Evolutionary conservation across 1,140 invertebrate species (phyloP), one percentile per base, ranked within the genome.

Genomic region (Campoletis sonorensis): DNA sequence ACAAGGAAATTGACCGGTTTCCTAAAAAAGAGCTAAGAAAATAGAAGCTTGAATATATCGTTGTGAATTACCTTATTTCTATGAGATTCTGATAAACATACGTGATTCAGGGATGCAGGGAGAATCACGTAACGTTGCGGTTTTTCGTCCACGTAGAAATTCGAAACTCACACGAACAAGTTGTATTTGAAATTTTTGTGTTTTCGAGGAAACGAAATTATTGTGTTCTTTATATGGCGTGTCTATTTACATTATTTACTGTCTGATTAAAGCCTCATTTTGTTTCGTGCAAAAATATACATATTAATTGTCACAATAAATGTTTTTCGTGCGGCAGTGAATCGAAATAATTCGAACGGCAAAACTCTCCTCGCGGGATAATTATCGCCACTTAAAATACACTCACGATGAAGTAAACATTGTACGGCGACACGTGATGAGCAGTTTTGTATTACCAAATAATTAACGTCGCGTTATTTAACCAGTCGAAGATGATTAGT

Each of bases 391-490:
- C 61, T 23, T 26, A 64, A 64, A 64, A 64, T 64, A 64, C 61
- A 26, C 23, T 64, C 61, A 64, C 61, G 61, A 54, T 1, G 51
- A 21, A 54, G 51, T n/a, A 54, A 21, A 54, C 51, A 54, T 13
- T 45, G 33, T 45, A 79, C 78, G 82, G 18, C 27, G n/a, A 45
- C 51, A 51, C 82, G 54, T 45, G 67, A 58, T 77, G 40, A 81
- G 27, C n/a, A 58, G 58, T 45, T 88, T 84, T 88, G 83, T 64
- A 64, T 89, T 87, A 87, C 86, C 86, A 86, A 89, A 83, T 81
- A 68, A 85, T 88, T 88, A 88, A 86, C 87, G 84, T 82, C 81
- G 37, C 27, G 16, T 77, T 78, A 78, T 45, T 78, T 64, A 78
- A 78, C 76, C 4, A n/a, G 33, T 71, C 67, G 72, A 68, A 80